Evolutionary conservation across 2,888 invertebrate genomes (phyloP).

Genomic region (Caenorhabditis becei): DNA sequence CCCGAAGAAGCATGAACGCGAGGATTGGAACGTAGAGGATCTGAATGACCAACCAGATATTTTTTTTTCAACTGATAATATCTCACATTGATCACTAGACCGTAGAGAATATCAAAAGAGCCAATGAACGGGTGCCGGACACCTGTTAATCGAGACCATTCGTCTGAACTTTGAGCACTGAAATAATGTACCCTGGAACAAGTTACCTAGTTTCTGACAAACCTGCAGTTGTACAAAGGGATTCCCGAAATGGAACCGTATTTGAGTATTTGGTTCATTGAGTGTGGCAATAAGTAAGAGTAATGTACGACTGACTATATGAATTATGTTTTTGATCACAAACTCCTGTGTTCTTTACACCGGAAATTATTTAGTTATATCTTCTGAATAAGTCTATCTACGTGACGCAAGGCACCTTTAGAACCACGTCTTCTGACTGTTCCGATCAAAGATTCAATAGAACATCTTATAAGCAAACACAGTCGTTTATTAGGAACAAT

Average conservation of each 20-base stretch:
- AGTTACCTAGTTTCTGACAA: neutral
- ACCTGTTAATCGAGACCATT: neutral
- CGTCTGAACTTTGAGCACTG: constrained; percentile 13
- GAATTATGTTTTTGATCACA: neutral
- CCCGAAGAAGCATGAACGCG: constrained; percentile 17
- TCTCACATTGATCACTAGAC: constrained; percentile 6
- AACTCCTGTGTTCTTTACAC: neutral
- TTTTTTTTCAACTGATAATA: neutral
- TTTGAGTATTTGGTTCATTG: neutral
- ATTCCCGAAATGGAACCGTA: neutral
- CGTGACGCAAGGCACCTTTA: neutral
- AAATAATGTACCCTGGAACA: neutral
- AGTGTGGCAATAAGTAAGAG: too few species aligned
- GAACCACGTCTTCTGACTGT: neutral
- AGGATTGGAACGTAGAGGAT: constrained; percentile 28
- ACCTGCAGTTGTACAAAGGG: constrained; percentile 7
- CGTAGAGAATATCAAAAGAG: constrained; percentile 6
- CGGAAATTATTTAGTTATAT: neutral
- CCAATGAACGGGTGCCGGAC: constrained; percentile 12
- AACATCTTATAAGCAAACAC: neutral
- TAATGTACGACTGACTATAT: too few species aligned
- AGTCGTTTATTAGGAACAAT: neutral
- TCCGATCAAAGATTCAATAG: neutral
- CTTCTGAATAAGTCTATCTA: neutral
- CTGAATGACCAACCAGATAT: neutral